phyloP scores from a whole-genome alignment of 2,797 vertebrate genomes.

The Amblyraja radiata region DNA sequence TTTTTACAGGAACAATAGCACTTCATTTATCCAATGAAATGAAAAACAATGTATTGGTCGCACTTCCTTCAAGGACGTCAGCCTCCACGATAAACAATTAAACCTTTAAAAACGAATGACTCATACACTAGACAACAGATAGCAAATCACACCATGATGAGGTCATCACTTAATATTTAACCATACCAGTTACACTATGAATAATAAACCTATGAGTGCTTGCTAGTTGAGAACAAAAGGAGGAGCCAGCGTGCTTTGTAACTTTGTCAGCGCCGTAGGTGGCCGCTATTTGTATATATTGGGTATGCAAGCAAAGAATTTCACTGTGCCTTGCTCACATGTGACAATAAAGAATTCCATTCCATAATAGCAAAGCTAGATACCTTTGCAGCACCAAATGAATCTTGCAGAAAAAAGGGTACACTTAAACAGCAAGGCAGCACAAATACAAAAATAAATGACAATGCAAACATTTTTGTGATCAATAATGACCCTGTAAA shows the following conservation, averaged over 20 bases:
- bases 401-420: not conserved
- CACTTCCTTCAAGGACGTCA: conserved; percentile 21
- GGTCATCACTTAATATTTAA: conserved; percentile 26
- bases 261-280: too few relatives aligned
- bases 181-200: conserved; percentile 5
- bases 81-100: not conserved
- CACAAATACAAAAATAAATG: too few relatives aligned
- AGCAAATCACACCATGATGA: conserved; percentile 9
- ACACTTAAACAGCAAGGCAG: not conserved
- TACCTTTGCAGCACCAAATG: not conserved
- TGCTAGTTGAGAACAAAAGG: not conserved
- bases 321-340: too few relatives aligned
- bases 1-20: not conserved
- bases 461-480: not conserved
- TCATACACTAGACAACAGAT: conserved; percentile 4
- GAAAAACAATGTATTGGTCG: not conserved
- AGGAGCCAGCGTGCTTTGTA: too few relatives aligned
- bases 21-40: not conserved
- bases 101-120: not conserved
- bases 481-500: not conserved
- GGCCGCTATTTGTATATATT: too few relatives aligned
- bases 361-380: not conserved
- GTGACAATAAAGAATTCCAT: too few relatives aligned
- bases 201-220: not conserved
- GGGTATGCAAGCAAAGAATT: too few relatives aligned